Evolutionary conservation across 2,113 vertebrate genomes (phyloP).

Genomic region (Antechinus flavipes): DNA sequence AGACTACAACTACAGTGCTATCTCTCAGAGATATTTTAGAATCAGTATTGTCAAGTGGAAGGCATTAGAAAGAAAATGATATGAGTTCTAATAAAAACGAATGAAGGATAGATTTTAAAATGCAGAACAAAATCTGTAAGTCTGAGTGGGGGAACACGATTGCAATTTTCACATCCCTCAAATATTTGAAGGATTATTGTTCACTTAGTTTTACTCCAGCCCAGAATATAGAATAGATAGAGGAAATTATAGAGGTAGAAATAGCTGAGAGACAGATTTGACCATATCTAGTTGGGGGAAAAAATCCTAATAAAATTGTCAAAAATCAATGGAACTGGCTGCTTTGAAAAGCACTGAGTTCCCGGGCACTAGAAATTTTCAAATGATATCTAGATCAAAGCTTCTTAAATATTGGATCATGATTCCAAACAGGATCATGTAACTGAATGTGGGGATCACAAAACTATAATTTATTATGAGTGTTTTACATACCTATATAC

Average conservation of each 20-base stretch:
- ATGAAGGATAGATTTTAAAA: background rate
- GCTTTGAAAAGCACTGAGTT: background rate
- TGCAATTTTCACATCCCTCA: background rate
- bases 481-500: too few relatives aligned
- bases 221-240: background rate
- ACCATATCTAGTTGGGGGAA: background rate
- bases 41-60: background rate
- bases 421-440: too few relatives aligned
- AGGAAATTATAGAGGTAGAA: background rate
- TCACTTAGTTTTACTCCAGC: background rate
- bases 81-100: background rate
- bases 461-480: too few relatives aligned
- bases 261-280: background rate
- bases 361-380: background rate
- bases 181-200: background rate
- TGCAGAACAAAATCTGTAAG: background rate
- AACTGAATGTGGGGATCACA: too few relatives aligned
- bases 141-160: background rate
- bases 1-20: background rate
- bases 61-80: background rate
- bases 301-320: background rate
- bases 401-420: too few relatives aligned
- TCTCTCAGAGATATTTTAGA: background rate
- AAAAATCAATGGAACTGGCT: background rate
- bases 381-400: background rate